phyloP scores from a whole-genome alignment of 2,797 vertebrate species.

The Aphelocoma californica region DNA sequence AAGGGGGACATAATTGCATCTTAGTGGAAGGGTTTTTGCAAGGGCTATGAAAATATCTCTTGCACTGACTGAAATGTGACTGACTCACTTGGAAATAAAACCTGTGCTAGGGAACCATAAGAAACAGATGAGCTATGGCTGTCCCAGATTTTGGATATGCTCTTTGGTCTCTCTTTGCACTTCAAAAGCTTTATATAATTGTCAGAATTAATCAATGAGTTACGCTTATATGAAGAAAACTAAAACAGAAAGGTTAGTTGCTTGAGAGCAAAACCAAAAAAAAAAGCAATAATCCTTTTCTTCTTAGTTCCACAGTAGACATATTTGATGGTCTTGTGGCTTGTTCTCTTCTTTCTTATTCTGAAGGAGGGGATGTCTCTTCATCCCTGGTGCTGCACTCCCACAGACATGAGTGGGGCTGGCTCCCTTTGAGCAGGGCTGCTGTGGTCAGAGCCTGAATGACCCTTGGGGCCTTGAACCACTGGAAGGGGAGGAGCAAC shows the following conservation, averaged over 20 bases:
- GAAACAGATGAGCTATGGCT: constrained; percentile 9
- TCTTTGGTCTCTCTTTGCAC: constrained; percentile 32
- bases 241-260: constrained; percentile 22
- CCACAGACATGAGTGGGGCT: neutral
- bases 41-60: constrained; percentile 16
- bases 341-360: neutral
- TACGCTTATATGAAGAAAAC: neutral
- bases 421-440: neutral
- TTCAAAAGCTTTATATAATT: constrained; percentile 50
- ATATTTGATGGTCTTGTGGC: neutral
- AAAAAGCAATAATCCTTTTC: neutral
- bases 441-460: neutral
- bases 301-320: neutral
- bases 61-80: neutral
- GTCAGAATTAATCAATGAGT: constrained; percentile 55
- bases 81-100: constrained; percentile 27
- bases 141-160: constrained; percentile 22
- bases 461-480: neutral
- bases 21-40: neutral
- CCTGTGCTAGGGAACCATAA: neutral
- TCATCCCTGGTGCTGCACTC: rapidly evolving
- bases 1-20: neutral
- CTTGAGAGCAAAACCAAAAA: neutral
- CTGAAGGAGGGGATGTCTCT: neutral
- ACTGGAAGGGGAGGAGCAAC: neutral